phyloP scores from a whole-genome alignment of 2,888 invertebrate genomes.

The Aethes cnicana region DNA sequence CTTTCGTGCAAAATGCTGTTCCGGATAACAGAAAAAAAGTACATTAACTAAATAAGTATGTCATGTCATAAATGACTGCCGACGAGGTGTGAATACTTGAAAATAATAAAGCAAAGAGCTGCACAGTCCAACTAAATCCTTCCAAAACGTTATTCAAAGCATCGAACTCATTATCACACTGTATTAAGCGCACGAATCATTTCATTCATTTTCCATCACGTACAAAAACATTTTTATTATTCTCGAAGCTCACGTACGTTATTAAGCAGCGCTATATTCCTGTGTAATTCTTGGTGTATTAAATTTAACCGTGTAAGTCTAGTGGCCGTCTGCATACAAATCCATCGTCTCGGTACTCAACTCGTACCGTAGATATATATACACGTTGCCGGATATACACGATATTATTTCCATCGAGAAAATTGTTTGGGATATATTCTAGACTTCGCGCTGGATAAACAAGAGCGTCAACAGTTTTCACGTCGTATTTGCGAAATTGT shows the following conservation, averaged over 20 bases:
- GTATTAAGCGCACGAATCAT: neutral
- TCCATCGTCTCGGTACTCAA: constrained; percentile 9
- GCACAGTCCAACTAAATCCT: neutral
- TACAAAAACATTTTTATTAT: constrained; percentile 23
- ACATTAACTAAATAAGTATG: too few relatives aligned
- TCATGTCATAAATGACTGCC: too few relatives aligned
- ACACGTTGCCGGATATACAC: constrained; percentile 18
- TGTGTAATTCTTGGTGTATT: constrained; percentile 26
- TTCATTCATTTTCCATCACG: constrained; percentile 19
- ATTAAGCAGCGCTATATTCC: constrained; percentile 26
- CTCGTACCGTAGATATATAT: constrained; percentile 12
- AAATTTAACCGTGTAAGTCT: constrained; percentile 25
- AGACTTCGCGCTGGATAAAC: neutral
- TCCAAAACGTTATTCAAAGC: constrained; percentile 1
- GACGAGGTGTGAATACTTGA: too few relatives aligned
- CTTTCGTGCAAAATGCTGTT: too few relatives aligned
- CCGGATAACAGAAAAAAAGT: too few relatives aligned
- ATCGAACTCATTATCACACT: constrained; percentile 7
- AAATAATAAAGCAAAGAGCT: too few relatives aligned
- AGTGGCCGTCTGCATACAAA: constrained; percentile 30
- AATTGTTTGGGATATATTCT: neutral
- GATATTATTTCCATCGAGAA: constrained; percentile 13
- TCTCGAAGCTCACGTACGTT: constrained; percentile 12
- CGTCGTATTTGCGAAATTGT: constrained; percentile 1
- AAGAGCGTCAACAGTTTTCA: constrained; percentile 6